phyloP scores from a whole-genome alignment of 2,113 vertebrate species.

The Podilymbus podiceps region DNA sequence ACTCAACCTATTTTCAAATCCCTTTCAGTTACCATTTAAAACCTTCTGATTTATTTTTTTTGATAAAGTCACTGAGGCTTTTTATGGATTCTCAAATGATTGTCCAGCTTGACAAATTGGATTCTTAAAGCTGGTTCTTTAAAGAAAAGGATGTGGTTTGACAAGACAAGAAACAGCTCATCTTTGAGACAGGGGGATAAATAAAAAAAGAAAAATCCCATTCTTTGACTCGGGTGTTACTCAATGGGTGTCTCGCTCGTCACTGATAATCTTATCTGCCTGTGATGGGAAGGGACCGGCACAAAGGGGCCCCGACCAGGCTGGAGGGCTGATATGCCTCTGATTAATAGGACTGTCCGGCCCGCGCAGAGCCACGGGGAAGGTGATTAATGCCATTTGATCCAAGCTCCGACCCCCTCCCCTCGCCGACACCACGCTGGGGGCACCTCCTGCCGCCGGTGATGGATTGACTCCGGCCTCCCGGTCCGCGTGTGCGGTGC shows the following conservation, averaged over 20 bases:
- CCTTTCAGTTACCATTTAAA: constrained; percentile 73
- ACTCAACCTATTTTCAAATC: constrained; percentile 75
- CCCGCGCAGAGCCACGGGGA: constrained; percentile 58
- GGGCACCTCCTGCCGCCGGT: neutral
- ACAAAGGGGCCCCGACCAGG: constrained; percentile 78
- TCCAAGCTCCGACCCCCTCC: constrained; percentile 38
- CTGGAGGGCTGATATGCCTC: constrained; percentile 77
- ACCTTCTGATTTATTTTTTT: constrained; percentile 77
- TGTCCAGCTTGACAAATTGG: constrained; percentile 84
- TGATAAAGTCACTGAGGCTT: constrained; percentile 79
- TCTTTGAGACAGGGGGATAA: constrained; percentile 80
- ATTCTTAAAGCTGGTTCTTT: constrained; percentile 80
- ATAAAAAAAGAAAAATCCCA: constrained; percentile 74
- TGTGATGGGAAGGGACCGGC: constrained; percentile 80
- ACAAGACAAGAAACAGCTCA: constrained; percentile 84
- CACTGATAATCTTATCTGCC: constrained; percentile 89
- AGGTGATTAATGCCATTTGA: constrained; percentile 83
- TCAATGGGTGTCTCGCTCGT: constrained; percentile 80
- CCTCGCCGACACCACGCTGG: neutral
- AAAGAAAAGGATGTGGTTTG: constrained; percentile 80
- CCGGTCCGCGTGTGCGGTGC: neutral
- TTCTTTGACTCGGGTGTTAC: constrained; percentile 69
- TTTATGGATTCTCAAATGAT: constrained; percentile 80
- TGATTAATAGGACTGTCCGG: constrained; percentile 85
- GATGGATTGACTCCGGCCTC: constrained; percentile 32